A percentile compares a stretch with the other conserved stretches of the same genome.
Evolutionary conservation across 2,888 invertebrate genomes (phyloP).

Genomic region (Teinopalpus imperialis): DNA sequence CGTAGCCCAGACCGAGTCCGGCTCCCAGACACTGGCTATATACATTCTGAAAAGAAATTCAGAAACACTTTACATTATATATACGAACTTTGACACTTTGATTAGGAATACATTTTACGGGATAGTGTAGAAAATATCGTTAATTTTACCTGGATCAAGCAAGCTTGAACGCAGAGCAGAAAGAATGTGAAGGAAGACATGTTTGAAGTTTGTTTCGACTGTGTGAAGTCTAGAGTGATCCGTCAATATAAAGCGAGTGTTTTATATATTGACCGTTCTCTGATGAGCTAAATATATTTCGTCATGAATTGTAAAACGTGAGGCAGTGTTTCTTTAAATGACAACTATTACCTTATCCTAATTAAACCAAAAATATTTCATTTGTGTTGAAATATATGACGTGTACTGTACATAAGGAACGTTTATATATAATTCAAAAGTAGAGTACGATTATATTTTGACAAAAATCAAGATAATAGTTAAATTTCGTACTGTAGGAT

Average conservation of each 20-base stretch:
- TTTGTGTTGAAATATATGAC: too few relatives aligned
- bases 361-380: too few relatives aligned
- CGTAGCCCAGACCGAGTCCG: slow-evolving; percentile 8
- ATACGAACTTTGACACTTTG: too few relatives aligned
- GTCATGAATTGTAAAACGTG: neutral
- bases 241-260: neutral
- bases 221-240: slow-evolving; percentile 9
- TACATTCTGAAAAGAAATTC: slow-evolving; percentile 29
- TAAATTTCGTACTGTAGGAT: too few relatives aligned
- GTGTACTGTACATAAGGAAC: too few relatives aligned
- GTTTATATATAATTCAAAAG: too few relatives aligned
- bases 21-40: slow-evolving; percentile 26
- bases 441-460: too few relatives aligned
- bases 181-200: slow-evolving; percentile 42
- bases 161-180: slow-evolving; percentile 45
- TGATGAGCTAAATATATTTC: neutral
- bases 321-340: neutral
- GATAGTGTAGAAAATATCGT: neutral
- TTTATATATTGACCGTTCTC: slow-evolving; percentile 5
- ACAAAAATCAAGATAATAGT: too few relatives aligned
- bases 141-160: slow-evolving; percentile 42
- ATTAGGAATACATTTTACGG: too few relatives aligned
- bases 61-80: too few relatives aligned
- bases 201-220: slow-evolving; percentile 28
- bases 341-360: too few relatives aligned